Conservation (phyloP, 35 echinoderm and acorn worm genomes). For the Patiria miniata region DNA sequence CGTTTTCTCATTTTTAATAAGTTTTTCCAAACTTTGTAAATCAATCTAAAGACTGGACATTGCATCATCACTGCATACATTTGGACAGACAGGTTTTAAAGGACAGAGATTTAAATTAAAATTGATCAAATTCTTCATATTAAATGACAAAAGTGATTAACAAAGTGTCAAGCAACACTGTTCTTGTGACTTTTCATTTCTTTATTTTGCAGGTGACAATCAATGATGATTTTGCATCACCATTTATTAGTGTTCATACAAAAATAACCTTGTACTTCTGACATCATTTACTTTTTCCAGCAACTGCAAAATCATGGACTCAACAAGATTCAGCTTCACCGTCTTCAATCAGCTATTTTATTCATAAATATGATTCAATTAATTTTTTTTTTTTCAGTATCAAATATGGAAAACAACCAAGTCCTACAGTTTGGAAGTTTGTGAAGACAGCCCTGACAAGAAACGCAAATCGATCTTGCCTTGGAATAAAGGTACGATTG, state of each 20-base stretch:
- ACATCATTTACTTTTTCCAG: no score
- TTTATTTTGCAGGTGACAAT: no score
- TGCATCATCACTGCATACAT: no score
- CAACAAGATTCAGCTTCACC: no score
- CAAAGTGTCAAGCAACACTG: no score
- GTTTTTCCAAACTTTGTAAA: background rate
- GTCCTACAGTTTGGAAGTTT: background rate
- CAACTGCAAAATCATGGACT: no score
- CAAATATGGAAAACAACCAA: background rate
- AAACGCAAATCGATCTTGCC: constrained; percentile 38
- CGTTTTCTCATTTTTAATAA: background rate
- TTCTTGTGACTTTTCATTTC: no score
- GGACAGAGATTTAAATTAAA: background rate
- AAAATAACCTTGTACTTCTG: no score
- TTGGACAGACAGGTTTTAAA: background rate
- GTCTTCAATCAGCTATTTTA: background rate
- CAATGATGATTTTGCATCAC: no score
- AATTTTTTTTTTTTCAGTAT: background rate
- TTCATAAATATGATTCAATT: background rate
- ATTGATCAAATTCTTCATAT: no score
- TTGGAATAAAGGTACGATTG: constrained; percentile 9
- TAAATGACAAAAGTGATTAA: no score
- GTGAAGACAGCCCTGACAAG: constrained; percentile 33
- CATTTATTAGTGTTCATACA: no score
- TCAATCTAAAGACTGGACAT: background rate